Evolutionary conservation across 1,140 invertebrate genomes (phyloP), one percentile per base, ranked within the genome.

Genomic region (Himalopsyche phryganea): DNA sequence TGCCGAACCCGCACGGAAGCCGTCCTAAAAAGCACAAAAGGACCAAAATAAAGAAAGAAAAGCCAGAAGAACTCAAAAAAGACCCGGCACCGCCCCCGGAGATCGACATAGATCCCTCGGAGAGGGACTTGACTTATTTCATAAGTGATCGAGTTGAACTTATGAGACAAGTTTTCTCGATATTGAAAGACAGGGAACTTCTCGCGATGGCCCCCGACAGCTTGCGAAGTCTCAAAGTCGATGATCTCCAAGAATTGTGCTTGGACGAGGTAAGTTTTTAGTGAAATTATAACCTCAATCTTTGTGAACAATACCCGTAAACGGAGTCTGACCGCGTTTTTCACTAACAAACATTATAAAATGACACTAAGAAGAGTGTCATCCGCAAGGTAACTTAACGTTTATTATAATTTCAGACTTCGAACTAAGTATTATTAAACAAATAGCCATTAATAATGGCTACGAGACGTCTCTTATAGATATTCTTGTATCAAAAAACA

Each of bases 131-230:
- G 50, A 78, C 79, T 0, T 80, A 83, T 63, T 85, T 82, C 57
- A 76, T 83, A 2, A 80, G 84, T 45, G 83, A 86, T 61, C 69
- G 83, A 36, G 76, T 86, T 0, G 83, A 82, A 63, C 64, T 86
- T 40, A 82, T 85, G 69, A 81, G 83, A 50, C 81, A 85, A 70
- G 79, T 84, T 7, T 82, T 85, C 67, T 80, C 79, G 17, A 75
- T 80, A 0, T 68, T 86, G 0, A 85, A 83, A 66, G 73, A 76
- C 0, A 84, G 82, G 61, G 84, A 84, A 44, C 73, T 86, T 5
- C 76, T 80, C 61, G 73, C 78, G 6, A 78, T 85, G 68, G 79
- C 82, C 1, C 83, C 84, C 0, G 77, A 80, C 18, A 83, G 80
- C 56, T 74, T 85, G 9, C 75, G 77, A 54, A 71, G 80, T 67